Base-by-base conservation (phyloP, 2,113 vertebrate genomes). In the Conger conger region DNA sequence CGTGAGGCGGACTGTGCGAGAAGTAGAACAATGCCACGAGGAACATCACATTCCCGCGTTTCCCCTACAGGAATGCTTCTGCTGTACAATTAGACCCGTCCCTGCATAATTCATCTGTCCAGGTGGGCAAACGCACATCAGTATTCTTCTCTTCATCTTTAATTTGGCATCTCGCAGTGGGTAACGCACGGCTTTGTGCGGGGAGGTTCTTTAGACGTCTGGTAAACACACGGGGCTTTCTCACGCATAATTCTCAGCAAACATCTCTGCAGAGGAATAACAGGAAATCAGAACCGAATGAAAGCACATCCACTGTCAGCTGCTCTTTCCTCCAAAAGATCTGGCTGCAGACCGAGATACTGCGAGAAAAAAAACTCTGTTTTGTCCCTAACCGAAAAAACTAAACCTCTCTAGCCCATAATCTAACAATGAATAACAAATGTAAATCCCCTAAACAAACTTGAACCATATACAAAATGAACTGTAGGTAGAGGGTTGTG, bases 71-170 rank as follows among this genome's bases (percentile, higher is more conserved):
- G 11, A 80, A 80, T 11, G 79, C 42, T 80, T 80, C 79, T 30
- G 42, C 23, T 80, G 27, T 20, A 80, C 23, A 40, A 94, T 93
- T 91, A 94, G 92, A 94, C 93, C 93, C 91, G 92, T 93, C 88
- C 89, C 86, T 95, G 94, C 94, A 95, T 95, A 94, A 95, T 95
- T 94, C 93, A 95, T 93, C 93, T 90, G 92, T 88, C 93, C 93
- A 94, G 57, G 92, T 93, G 94, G 94, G 93, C 93, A 94, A 92
- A 90, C 90, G 87, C 92, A 91, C 94, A 94, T 94, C 93, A 94
- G 95, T 94, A 95, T 95, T 93, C 93, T 93, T 93, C 92, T 93
- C 93, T 93, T 92, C 91, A 94, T 94, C 93, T 94, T 91, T 93
- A 95, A 92, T 93, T 94, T 94, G 92, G 93, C 94, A 93, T 93